A percentile compares a stretch with the other conserved stretches of the same genome.
Evolutionary conservation across 2,113 vertebrate genomes (phyloP).

Genomic region (Cyprinus carpio): DNA sequence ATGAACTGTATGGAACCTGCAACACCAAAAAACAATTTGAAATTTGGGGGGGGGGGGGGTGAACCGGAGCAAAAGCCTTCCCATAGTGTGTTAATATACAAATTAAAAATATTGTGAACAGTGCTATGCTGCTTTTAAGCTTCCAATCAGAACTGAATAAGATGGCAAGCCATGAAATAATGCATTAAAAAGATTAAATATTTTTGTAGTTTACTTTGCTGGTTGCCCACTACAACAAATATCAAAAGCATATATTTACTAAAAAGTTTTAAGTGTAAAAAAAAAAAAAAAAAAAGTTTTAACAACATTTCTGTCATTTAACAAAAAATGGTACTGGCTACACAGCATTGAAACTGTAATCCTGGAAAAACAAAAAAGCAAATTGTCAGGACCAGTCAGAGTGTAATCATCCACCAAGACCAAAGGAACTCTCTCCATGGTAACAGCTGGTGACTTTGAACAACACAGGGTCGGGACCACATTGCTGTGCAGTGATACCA

Average conservation of each 20-base stretch:
- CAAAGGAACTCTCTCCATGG: conserved; percentile 61
- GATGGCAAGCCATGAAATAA: not conserved
- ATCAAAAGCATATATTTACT: not conserved
- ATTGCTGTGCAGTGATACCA: conserved; percentile 71
- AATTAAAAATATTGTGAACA: not conserved
- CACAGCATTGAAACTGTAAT: not conserved
- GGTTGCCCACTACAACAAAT: not conserved
- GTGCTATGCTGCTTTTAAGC: not conserved
- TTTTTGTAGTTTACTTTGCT: not conserved
- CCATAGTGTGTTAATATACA: not conserved
- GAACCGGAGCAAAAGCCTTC: not conserved
- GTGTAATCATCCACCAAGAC: conserved; percentile 7
- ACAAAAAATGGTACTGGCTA: not conserved
- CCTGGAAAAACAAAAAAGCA: conserved; percentile 21
- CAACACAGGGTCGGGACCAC: conserved; percentile 67
- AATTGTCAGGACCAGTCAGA: not conserved
- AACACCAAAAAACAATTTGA: not conserved
- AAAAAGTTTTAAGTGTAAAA: not conserved
- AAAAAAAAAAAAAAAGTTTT: not conserved
- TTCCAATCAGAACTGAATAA: not conserved
- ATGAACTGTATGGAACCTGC: not conserved
- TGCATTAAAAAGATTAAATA: not conserved
- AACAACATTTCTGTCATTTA: not conserved
- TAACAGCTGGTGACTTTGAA: conserved; percentile 65
- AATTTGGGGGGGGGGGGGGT: not conserved